Percentiles rank a stretch among this genome's conserved stretches.
Conservation (phyloP, 2,113 vertebrate genomes). For the Trogon melanurus region DNA sequence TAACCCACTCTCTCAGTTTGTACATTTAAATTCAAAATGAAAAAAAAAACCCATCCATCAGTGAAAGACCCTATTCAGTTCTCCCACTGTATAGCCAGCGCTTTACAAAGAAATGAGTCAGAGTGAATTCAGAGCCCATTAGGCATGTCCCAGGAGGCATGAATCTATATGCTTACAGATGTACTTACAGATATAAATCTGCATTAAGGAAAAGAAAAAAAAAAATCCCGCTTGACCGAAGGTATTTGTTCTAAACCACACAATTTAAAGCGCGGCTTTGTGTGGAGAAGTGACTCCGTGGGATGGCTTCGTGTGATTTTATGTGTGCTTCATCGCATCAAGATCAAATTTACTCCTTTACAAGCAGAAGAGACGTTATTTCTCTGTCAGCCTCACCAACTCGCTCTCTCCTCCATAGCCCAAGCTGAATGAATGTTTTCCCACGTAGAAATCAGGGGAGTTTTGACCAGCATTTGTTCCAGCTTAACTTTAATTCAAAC, state of each 20-base stretch:
- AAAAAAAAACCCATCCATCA: background rate
- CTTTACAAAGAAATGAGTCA: conserved; percentile 7
- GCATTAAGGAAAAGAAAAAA: background rate
- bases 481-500: background rate
- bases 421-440: background rate
- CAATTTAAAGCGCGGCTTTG: background rate
- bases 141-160: conserved; percentile 34
- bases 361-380: background rate
- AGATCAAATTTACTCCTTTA: background rate
- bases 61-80: background rate
- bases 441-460: background rate
- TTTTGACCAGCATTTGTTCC: background rate
- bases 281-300: background rate
- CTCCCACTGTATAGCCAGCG: background rate
- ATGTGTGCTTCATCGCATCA: background rate
- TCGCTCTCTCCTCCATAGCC: background rate
- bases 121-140: conserved; percentile 55
- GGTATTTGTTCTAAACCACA: background rate
- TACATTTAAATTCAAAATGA: background rate
- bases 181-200: conserved; percentile 54
- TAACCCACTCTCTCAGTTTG: rapidly evolving
- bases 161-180: conserved; percentile 43
- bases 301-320: conserved; percentile 4
- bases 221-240: background rate
- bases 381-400: background rate